Conservation (phyloP, 2,888 invertebrate genomes). For the Pediacus dermestoides region DNA sequence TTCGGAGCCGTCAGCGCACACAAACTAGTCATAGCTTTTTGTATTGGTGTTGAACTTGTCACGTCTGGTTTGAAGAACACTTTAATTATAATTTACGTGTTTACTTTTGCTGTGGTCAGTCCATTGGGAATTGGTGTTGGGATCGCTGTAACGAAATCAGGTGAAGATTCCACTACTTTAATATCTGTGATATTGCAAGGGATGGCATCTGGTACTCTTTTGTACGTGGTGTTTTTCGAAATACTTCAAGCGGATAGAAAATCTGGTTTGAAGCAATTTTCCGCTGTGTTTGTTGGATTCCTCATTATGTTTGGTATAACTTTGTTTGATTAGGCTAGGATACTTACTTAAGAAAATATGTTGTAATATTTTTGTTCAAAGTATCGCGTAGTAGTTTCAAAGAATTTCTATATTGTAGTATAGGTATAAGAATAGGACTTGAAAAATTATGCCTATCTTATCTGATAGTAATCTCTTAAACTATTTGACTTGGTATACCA, state of each 20-base stretch:
- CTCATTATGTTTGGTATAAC: slow-evolving; percentile 63
- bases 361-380: too few species aligned
- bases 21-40: slow-evolving; percentile 83
- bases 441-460: too few species aligned
- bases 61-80: slow-evolving; percentile 64
- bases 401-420: too few species aligned
- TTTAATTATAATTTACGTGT: slow-evolving; percentile 64
- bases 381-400: too few species aligned
- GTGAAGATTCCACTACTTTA: slow-evolving; percentile 58
- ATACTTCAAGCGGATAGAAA: slow-evolving; percentile 63
- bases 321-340: too few species aligned
- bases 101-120: slow-evolving; percentile 75
- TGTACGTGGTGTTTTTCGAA: slow-evolving; percentile 97
- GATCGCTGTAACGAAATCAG: slow-evolving; percentile 60
- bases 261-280: slow-evolving; percentile 63
- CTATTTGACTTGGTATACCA: too few species aligned
- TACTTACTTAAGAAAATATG: too few species aligned
- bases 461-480: too few species aligned
- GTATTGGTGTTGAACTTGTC: slow-evolving; percentile 80
- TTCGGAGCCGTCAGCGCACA: slow-evolving; percentile 81
- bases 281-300: slow-evolving; percentile 67
- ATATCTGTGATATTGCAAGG: slow-evolving; percentile 72
- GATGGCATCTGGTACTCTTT: slow-evolving; percentile 84
- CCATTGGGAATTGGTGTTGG: slow-evolving; percentile 78
- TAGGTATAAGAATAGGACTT: too few species aligned